A percentile compares a stretch with the other conserved stretches of the same genome.
phyloP scores from a whole-genome alignment of 2,888 invertebrate species.

The Calephelis perditalis region DNA sequence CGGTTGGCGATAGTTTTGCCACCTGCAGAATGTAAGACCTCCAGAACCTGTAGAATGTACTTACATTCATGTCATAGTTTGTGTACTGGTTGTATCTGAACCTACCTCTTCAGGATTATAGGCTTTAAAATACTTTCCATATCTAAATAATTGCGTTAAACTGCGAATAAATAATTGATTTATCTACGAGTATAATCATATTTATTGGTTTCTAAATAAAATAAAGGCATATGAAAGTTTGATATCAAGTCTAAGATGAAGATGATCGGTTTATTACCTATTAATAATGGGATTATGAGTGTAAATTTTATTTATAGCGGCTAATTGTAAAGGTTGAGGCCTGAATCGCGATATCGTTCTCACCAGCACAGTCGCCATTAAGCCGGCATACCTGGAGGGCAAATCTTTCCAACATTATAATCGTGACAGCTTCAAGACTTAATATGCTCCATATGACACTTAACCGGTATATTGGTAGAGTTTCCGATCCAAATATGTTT shows the following conservation, averaged over 20 bases:
- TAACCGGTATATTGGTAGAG: constrained; percentile 5
- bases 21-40: too few relatives aligned
- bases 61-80: too few relatives aligned
- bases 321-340: neutral
- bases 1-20: too few relatives aligned
- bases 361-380: neutral
- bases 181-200: too few relatives aligned
- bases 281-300: neutral
- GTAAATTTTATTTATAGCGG: neutral
- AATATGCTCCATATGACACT: constrained; percentile 10
- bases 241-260: neutral
- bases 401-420: neutral
- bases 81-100: too few relatives aligned
- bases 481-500: constrained; percentile 2
- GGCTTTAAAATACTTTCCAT: too few relatives aligned
- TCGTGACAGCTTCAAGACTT: constrained; percentile 6
- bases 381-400: constrained; percentile 8
- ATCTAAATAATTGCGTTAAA: too few relatives aligned
- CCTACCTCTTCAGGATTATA: too few relatives aligned
- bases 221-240: neutral
- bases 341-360: constrained; percentile 1
- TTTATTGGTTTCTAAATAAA: too few relatives aligned
- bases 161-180: too few relatives aligned
- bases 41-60: too few relatives aligned
- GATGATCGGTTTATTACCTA: neutral